Percentiles rank a stretch among this genome's conserved stretches.
Evolutionary conservation across 1,140 invertebrate genomes (phyloP).

Genomic region (Matsumurasca onukii): DNA sequence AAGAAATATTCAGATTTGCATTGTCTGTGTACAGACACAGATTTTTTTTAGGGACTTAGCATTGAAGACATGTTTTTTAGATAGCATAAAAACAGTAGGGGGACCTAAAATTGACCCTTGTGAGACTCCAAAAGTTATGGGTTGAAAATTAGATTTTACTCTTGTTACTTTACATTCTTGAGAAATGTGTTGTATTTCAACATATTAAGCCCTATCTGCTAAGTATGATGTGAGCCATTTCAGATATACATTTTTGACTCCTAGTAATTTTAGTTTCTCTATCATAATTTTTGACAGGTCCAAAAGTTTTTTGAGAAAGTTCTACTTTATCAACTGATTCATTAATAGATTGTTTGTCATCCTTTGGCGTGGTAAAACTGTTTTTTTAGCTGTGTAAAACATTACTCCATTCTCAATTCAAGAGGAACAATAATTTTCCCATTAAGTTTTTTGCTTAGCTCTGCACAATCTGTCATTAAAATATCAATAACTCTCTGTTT

Average conservation of each 20-base stretch:
- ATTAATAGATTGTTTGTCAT: slow-evolving; percentile 6
- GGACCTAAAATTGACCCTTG: too few relatives aligned
- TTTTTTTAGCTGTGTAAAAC: too few relatives aligned
- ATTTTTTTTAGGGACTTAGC: too few relatives aligned
- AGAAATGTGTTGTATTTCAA: neutral
- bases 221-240: slow-evolving; percentile 4
- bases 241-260: neutral
- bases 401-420: too few relatives aligned
- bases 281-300: neutral
- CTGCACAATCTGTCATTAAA: too few relatives aligned
- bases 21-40: neutral
- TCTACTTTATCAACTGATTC: neutral
- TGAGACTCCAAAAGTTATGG: neutral
- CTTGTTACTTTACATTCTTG: neutral
- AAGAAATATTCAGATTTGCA: neutral
- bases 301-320: neutral
- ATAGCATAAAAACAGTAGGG: neutral
- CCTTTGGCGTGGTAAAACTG: too few relatives aligned
- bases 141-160: neutral
- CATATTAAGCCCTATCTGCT: neutral
- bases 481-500: too few relatives aligned
- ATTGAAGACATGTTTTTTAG: neutral
- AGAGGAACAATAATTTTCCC: too few relatives aligned
- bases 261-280: neutral
- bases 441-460: too few relatives aligned